These are phyloP conservation scores for Willowsia nigromaculata DNA, from an alignment of 2,888 invertebrate genomes.

Conservation along the genomic window DNA sequence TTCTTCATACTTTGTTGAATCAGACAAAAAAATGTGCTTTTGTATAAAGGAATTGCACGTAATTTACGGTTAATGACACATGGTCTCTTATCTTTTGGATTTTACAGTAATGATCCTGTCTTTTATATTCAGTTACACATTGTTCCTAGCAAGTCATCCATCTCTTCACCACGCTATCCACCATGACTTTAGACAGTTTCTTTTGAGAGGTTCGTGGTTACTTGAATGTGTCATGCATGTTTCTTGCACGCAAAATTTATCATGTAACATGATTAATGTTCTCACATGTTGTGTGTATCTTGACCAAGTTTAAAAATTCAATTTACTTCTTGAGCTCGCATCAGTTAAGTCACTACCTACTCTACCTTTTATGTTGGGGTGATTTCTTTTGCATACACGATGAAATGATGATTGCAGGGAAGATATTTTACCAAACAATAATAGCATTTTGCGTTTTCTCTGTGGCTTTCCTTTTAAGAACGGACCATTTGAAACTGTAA, in stretches of 20 bases:
- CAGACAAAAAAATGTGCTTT: no score
- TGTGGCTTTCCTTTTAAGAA: neutral
- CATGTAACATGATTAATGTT: neutral
- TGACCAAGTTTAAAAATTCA: neutral
- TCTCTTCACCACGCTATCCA: neutral
- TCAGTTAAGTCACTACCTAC: neutral
- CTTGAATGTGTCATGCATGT: no score
- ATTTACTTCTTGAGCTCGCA: neutral
- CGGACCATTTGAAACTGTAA: slow-evolving; percentile 34
- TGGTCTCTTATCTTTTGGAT: no score
- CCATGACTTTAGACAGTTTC: no score
- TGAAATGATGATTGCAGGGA: neutral
- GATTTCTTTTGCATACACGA: neutral
- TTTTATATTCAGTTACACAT: no score
- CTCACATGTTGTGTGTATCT: neutral
- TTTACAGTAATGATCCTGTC: no score
- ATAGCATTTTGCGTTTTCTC: slow-evolving; percentile 22
- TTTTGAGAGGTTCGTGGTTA: no score
- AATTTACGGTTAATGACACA: no score
- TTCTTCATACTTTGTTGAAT: no score
- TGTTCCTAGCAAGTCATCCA: neutral
- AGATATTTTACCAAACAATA: slow-evolving; percentile 15
- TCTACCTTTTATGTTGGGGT: neutral
- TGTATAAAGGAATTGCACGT: no score
- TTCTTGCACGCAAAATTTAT: neutral